Evolutionary conservation across 2,797 vertebrate genomes (phyloP), one percentile per base, ranked within the genome.

Genomic region (Siniperca obscura): DNA sequence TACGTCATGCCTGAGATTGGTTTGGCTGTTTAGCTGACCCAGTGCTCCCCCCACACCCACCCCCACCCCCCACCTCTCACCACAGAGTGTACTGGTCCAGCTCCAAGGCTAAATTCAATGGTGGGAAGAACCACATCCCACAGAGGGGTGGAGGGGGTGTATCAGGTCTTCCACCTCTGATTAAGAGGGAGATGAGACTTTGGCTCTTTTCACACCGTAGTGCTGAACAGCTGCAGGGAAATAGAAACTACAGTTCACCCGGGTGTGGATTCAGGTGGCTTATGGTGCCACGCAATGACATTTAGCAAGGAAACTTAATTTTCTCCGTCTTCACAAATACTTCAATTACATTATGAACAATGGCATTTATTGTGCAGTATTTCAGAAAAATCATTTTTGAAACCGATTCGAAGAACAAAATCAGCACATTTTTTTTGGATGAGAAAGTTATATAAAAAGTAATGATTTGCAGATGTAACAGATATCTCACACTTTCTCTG

Each of bases 191-290:
- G 50, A 27, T 70, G 80, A 82, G 59, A 62, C 44, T 17, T 48
- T 79, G 81, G 70, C 82, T 57, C 19, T 72, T 78, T 60, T 82
- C 77, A 86, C 69, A 77, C 77, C 7, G 3, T 34, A 5, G 71
- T 40, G 2, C 62, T 27, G 70, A 83, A 78, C 86, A 88, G 89
- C 86, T 88, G 87, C 84, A 52, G 14, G 42, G 48, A 75, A 42
- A 76, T 56, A 38, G 46, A 40, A 70, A 76, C 81, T 73, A 53
- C 22, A 9, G 14, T 67, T 73, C 42, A n/a, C 5, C 7, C 10
- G 22, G 40, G 17, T 3, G 38, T 2, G 59, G 44, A 73, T 55
- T 84, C 61, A 34, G 55, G 60, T 61, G 79, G 27, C 30, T n/a
- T 3, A 16, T 2, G 8, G 0, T n/a, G 17, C 36, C 65, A 55